A percentile compares a stretch with the other conserved stretches of the same genome.
These are phyloP conservation scores for Bradypodion pumilum DNA, from an alignment of 2,797 vertebrate species.

Conservation along the genomic window DNA sequence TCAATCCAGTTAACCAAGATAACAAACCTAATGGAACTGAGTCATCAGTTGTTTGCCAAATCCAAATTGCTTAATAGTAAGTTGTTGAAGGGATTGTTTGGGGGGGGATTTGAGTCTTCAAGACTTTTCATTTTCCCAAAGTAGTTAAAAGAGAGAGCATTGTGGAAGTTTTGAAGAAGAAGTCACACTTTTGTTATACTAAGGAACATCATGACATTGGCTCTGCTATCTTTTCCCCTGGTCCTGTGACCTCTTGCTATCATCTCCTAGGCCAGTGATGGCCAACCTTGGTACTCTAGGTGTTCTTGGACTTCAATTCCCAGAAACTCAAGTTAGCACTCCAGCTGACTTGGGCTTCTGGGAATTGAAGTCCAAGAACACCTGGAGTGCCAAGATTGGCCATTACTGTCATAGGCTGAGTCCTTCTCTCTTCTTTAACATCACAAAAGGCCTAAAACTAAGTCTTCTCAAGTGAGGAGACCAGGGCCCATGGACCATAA, in stretches of 20 bases:
- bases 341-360: too few species aligned
- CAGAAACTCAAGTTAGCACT: too few species aligned
- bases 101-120: neutral
- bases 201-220: neutral
- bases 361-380: too few species aligned
- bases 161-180: constrained; percentile 40
- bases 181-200: neutral
- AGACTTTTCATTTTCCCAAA: constrained; percentile 56
- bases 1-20: constrained; percentile 84
- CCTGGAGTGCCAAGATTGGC: too few species aligned
- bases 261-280: too few species aligned
- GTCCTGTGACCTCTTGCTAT: neutral
- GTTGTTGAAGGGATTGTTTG: too few species aligned
- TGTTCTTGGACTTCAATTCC: too few species aligned
- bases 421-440: neutral
- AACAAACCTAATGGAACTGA: constrained; percentile 77
- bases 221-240: neutral
- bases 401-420: neutral
- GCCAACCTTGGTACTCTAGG: too few species aligned
- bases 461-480: neutral
- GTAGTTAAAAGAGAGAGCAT: constrained; percentile 52
- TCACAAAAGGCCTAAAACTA: neutral
- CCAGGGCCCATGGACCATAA: neutral
- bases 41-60: constrained; percentile 70
- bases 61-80: constrained; percentile 48